phyloP scores from a whole-genome alignment of 2,113 vertebrate genomes.

The Colaptes auratus region DNA sequence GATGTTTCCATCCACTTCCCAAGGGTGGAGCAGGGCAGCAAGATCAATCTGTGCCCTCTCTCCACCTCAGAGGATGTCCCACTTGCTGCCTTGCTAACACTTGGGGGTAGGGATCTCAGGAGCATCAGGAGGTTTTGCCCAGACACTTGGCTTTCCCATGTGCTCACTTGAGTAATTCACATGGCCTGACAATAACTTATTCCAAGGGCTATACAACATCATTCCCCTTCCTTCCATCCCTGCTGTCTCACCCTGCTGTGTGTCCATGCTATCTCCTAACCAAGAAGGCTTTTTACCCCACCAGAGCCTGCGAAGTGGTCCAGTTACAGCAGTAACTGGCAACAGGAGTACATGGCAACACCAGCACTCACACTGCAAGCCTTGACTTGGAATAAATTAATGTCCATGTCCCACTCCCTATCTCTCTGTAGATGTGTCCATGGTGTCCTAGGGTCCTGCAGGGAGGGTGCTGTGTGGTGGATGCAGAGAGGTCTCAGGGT shows the following conservation, averaged over 20 bases:
- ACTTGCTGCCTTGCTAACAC: accelerated
- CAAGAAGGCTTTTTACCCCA: neutral
- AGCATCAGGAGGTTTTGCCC: neutral
- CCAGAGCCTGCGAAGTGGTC: neutral
- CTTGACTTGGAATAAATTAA: neutral
- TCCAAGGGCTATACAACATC: conserved; percentile 37
- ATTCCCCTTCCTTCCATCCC: neutral
- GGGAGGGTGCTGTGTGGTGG: neutral
- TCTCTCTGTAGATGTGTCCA: accelerated
- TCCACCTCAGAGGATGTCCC: neutral
- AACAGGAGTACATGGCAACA: no score
- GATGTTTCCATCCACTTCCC: neutral
- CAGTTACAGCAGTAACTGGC: neutral
- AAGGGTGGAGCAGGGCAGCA: neutral
- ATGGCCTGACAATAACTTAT: neutral
- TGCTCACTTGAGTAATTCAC: neutral
- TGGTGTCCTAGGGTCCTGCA: neutral
- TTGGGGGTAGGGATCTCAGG: neutral
- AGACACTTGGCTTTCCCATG: neutral
- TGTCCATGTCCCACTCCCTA: neutral
- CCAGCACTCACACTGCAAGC: neutral
- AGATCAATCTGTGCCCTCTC: neutral
- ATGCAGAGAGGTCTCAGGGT: neutral
- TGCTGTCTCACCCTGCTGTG: neutral
- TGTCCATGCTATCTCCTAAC: neutral